Base-by-base conservation (phyloP, 2,797 vertebrate genomes). In the Rhadinocentrus ornatus region DNA sequence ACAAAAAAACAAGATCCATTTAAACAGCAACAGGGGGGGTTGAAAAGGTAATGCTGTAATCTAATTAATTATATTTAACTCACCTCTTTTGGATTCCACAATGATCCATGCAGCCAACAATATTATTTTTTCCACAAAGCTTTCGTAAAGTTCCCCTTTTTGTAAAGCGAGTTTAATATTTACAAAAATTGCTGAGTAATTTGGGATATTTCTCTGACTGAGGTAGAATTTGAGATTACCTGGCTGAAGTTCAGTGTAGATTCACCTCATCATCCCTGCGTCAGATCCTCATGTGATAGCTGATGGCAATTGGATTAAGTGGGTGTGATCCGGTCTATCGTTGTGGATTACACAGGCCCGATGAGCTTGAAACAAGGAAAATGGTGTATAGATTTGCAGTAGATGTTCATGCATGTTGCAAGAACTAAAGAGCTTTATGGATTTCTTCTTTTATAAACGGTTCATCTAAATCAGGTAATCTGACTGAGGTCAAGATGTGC, bases 291-390 rank as follows among this genome's bases (percentile, higher is more conserved):
- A 69, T 77, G 68, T 80, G 75, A 83, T 76, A 80, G 69, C 37
- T 75, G 73, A 61, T 60, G 74, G 22, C 86, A 83, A 90, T 82
- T 87, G 89, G 89, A 86, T 91, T 90, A 86, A 20, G 62, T 57
- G 27, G 48, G 62, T 81, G 39, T 71, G 84, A 89, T 87, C 81
- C 18, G 46, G 75, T 81, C 18, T 29, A 68, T 77, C 35, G 12
- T 50, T 57, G 69, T 54, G 75, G 86, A 87, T 90, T 84, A 88
- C 52, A 69, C 27, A 0, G 31, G 71, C 26, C 54, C 78, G 61
- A 66, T n/a, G 3, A 58, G 74, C 60, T 24, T 2, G 54, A 48
- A 59, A 75, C 75, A 50, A 10, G 13, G n/a, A 61, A 71, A 22
- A 44, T 50, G 37, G 2, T 32, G 7, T n/a, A 10, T 46, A 46